A percentile compares a stretch with the other conserved stretches of the same genome.
Evolutionary conservation across 2,797 vertebrate genomes (phyloP).

Genomic region (Columba guinea): DNA sequence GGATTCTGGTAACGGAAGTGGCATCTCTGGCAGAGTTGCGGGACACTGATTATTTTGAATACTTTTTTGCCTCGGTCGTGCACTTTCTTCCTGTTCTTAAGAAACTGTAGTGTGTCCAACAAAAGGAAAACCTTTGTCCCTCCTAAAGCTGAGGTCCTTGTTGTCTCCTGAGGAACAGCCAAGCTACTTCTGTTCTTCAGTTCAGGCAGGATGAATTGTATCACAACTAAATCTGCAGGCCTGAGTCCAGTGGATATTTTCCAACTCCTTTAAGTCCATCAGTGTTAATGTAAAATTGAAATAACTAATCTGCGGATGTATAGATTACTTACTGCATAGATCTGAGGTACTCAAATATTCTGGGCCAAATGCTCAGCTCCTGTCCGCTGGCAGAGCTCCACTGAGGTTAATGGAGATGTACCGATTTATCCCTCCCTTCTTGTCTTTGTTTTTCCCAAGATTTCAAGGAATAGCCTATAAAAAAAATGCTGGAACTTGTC

Average conservation of each 20-base stretch:
- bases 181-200: background rate
- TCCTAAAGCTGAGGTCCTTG: background rate
- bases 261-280: background rate
- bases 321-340: background rate
- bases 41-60: background rate
- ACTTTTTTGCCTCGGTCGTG: background rate
- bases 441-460: background rate
- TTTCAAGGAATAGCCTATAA: conserved; percentile 2
- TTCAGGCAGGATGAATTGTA: background rate
- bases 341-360: background rate
- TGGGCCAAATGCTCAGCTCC: background rate
- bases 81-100: background rate
- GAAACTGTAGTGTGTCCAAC: background rate
- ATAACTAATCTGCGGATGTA: background rate
- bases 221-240: background rate
- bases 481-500: background rate
- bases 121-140: background rate
- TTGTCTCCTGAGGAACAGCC: background rate
- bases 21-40: background rate
- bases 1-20: background rate
- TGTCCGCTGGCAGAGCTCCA: background rate
- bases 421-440: background rate
- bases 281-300: background rate
- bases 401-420: background rate
- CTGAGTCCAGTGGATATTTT: background rate